These are phyloP conservation scores for Rosalia funebris DNA, from an alignment of 2,888 invertebrate species.

Conservation along the genomic window DNA sequence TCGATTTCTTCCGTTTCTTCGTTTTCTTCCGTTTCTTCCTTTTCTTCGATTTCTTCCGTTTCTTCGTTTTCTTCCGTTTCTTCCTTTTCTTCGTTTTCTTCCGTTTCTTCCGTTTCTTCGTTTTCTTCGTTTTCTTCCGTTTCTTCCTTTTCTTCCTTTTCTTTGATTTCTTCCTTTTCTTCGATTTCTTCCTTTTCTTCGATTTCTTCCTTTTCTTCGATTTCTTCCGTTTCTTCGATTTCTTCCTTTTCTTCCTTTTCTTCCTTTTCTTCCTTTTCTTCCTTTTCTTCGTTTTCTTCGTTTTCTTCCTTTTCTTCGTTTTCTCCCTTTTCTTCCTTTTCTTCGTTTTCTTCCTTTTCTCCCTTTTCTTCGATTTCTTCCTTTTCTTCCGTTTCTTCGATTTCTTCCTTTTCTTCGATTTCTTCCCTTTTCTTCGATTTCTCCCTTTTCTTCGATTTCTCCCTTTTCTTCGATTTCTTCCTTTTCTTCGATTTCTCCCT, in stretches of 20 bases:
- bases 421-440: not conserved
- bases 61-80: not conserved
- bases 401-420: not conserved
- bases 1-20: not conserved
- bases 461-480: not conserved
- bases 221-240: not conserved
- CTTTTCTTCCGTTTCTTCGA: not conserved
- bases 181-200: not conserved
- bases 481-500: not conserved
- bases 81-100: not conserved
- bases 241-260: not conserved
- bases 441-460: not conserved
- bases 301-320: not conserved
- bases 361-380: not conserved
- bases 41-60: not conserved
- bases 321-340: not conserved
- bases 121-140: not conserved
- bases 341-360: not conserved
- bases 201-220: not conserved
- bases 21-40: not conserved
- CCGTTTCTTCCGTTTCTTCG: not conserved
- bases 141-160: not conserved
- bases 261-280: not conserved
- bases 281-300: not conserved
- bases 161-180: not conserved